Conservation (phyloP, 2,888 invertebrate species). For the Spialia ferax region DNA sequence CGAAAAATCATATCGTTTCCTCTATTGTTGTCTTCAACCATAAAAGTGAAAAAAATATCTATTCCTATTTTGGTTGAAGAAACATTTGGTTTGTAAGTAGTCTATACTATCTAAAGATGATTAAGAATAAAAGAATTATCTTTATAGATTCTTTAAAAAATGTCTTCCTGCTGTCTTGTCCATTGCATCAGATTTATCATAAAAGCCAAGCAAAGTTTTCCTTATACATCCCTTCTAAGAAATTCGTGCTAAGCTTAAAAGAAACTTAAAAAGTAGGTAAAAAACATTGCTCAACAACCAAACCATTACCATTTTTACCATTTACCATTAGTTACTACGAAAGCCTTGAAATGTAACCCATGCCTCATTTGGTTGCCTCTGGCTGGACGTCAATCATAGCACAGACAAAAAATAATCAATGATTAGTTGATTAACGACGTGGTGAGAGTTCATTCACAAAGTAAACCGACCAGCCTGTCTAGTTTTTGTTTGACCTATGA, state of each 20-base stretch:
- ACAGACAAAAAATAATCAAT: conserved; percentile 63
- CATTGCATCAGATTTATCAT: background rate
- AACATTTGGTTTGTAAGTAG: too few species aligned
- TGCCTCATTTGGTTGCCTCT: conserved; percentile 77
- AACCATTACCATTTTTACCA: too few species aligned
- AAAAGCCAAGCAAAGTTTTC: background rate
- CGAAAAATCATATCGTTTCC: background rate
- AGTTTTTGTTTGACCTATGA: conserved; percentile 41
- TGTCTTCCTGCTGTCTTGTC: background rate
- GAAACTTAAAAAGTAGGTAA: background rate
- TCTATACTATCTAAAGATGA: too few species aligned
- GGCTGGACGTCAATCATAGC: conserved; percentile 79
- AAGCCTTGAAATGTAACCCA: conserved; percentile 38
- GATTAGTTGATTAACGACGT: conserved; percentile 76
- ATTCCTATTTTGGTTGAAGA: too few species aligned
- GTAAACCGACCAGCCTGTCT: conserved; percentile 47
- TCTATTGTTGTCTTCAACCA: too few species aligned
- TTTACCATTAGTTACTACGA: background rate
- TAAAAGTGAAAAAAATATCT: too few species aligned
- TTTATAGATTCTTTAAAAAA: too few species aligned
- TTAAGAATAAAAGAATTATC: too few species aligned
- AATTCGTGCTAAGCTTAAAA: background rate
- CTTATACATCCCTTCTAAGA: background rate
- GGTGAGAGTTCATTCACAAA: conserved; percentile 68
- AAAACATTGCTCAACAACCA: conserved; percentile 15